Base-by-base conservation (phyloP, 2,888 invertebrate species). In the Spodoptera littoralis region DNA sequence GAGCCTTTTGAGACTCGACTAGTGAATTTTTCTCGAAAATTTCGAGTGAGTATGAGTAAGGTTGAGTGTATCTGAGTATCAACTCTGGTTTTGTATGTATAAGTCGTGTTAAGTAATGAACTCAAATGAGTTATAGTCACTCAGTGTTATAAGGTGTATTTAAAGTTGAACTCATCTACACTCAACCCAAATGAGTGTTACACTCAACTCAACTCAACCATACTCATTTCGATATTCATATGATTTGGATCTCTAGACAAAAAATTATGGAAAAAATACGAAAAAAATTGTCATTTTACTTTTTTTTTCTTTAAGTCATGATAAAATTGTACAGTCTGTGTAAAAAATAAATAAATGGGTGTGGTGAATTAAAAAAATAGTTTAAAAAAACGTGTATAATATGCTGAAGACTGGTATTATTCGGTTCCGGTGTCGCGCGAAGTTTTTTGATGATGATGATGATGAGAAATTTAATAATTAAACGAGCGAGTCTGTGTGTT, bases 191-290 rank as follows among this genome's bases (percentile, higher is more conserved):
- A 30, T 45, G 30, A 53, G 48, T 30, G 22, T 30, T 5, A 49
- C 22, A 66, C 53, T 53, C 59, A 57, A 11, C 46, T 69, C 51
- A 70, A 49, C 4, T 30, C 13, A 18, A 36, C 11, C 43, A 27
- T 46, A 66, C 68, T 73, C 64, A 61, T 13, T 27, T 27, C 54
- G 53, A 50, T n/a, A 54, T 58, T 61, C 76, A 78, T 57, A 36
- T 42, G 24, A 27, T 69, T 66, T 54, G 51, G 78, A 80, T 78
- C 78, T 78, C 79, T 78, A 72, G 72, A 69, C 54, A 60, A 60
- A 48, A 41, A 45, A 57, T 9, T 36, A 36, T 9, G 36, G 9
- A 36, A 36, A 36, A 36, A 9, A 36, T 6, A 6, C 6, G 2
- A 66, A 62, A 49, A 53, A 52, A 70, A 50, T 49, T 41, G 47